These are phyloP conservation scores for Lathamus discolor DNA, from an alignment of 2,113 vertebrate species.

Conservation along the genomic window DNA sequence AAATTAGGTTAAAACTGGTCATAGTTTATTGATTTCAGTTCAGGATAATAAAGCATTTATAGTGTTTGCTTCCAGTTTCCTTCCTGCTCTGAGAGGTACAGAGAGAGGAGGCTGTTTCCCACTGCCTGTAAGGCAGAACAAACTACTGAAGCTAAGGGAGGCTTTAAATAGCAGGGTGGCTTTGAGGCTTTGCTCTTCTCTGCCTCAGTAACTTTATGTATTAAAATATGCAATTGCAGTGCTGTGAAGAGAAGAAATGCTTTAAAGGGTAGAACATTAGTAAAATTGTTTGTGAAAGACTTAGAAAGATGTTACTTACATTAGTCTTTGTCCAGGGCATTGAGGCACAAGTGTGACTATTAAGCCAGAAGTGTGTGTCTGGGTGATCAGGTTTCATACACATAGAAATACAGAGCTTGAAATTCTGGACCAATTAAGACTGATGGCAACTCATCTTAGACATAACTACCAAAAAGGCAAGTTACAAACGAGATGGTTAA, in stretches of 20 bases:
- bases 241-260: not conserved
- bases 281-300: not conserved
- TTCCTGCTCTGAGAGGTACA: not conserved
- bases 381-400: not conserved
- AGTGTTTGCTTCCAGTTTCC: conserved; percentile 28
- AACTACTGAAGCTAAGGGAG: not conserved
- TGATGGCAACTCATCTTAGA: not conserved
- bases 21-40: conserved; percentile 43
- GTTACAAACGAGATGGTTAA: not conserved
- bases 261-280: not conserved
- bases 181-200: not conserved
- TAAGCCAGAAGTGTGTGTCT: not conserved
- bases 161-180: not conserved
- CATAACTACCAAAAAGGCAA: not conserved
- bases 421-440: not conserved
- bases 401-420: not conserved
- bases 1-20: conserved; percentile 40
- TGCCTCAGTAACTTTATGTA: not conserved
- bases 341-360: not conserved
- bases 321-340: not conserved
- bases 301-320: not conserved
- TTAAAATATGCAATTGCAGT: not conserved
- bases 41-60: conserved; percentile 32
- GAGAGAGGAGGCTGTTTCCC: not conserved
- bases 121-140: not conserved